phyloP scores from a whole-genome alignment of 2,113 vertebrate species.

The Anthoscopus minutus region DNA sequence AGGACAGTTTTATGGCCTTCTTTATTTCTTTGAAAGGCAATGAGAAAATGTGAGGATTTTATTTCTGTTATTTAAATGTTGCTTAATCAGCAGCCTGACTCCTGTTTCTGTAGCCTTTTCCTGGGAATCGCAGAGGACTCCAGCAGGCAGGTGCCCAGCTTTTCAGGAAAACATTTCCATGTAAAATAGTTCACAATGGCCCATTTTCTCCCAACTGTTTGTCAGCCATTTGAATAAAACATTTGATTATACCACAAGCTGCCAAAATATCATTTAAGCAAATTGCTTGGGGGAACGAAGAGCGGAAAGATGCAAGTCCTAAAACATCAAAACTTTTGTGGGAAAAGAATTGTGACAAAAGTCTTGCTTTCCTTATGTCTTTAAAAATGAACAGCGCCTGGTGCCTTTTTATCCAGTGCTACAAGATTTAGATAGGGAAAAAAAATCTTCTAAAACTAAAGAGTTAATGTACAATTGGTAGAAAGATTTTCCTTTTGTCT shows the following conservation, averaged over 20 bases:
- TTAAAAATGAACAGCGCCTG: neutral
- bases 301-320: neutral
- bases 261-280: neutral
- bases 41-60: neutral
- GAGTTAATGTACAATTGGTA: neutral
- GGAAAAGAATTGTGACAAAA: neutral
- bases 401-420: neutral
- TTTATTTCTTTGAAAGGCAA: conserved; percentile 12
- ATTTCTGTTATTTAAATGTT: conserved; percentile 16
- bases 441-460: neutral
- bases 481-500: neutral
- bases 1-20: conserved; percentile 19
- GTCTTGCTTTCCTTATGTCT: neutral
- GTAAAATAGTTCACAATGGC: neutral
- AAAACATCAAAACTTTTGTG: neutral
- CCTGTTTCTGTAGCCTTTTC: neutral
- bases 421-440: neutral
- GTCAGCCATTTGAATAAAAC: neutral
- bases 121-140: neutral
- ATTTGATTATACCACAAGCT: neutral
- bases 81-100: neutral
- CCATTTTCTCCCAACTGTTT: neutral
- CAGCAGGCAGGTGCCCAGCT: conserved; percentile 16
- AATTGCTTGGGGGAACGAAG: neutral
- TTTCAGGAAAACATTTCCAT: neutral